Base-by-base conservation (phyloP, 2,888 invertebrate genomes). In the Brenthis daphne region DNA sequence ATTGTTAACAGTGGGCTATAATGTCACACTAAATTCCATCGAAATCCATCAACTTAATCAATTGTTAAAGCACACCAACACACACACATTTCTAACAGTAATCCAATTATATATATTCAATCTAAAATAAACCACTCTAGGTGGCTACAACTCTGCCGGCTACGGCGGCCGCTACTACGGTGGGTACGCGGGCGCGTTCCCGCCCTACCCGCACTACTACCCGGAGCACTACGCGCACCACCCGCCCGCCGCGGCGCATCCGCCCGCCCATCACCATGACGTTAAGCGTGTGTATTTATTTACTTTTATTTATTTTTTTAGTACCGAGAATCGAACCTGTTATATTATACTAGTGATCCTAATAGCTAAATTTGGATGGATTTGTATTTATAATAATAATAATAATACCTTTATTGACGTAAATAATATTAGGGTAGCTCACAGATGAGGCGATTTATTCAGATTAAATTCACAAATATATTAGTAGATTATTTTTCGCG, bases 121-220 rank as follows among this genome's bases (percentile, higher is more conserved):
- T 8, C 2, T 29, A 60, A 47, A 57, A 12, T 11, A 57, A 43
- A 67, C 12, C n/a, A 47, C 48, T 47, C 71, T 77, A 76, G 88
- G 86, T 2, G 88, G 83, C 0, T 89, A 89, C 80, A 88, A 85
- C 51, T 83, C 81, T 8, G 74, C 73, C 6, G 73, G 84, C 51
- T 90, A 90, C 84, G 86, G 86, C 70, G 85, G 82, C 0, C 85
- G 89, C 50, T 91, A 90, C 86, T 90, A 87, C 85, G 81, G 83
- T 67, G 85, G 86, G 48, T 85, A 87, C 84, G 84, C 84, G 24
- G 84, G 79, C 61, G 77, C 75, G n/a, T 74, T 76, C 76, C 75
- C 77, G 61, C 76, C 69, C 69, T 83, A 82, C 80, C 76, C 80
- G 64, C 77, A 77, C 76, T 76, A 77, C 58, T 84, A 82, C 80